phyloP scores from a whole-genome alignment of 53 echinoderm and acorn worm genomes.

The Holothuria leucospilota region DNA sequence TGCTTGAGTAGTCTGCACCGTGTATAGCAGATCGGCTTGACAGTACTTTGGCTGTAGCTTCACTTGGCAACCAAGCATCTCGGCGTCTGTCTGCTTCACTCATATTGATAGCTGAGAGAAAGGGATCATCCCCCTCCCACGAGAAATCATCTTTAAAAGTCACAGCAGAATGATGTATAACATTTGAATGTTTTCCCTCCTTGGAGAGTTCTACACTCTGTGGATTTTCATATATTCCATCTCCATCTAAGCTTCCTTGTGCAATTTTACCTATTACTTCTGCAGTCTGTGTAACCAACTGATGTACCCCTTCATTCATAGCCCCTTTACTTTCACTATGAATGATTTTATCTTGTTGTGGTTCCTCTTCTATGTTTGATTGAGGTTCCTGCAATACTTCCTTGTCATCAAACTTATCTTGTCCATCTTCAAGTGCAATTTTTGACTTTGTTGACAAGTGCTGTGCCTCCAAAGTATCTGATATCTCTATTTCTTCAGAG shows the following conservation, averaged over 20 bases:
- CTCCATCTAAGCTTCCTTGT: background rate
- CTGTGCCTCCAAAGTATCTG: too few relatives aligned
- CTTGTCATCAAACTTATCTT: too few relatives aligned
- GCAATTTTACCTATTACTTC: background rate
- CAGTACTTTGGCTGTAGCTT: slow-evolving; percentile 73
- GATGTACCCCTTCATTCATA: too few relatives aligned
- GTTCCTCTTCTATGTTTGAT: too few relatives aligned
- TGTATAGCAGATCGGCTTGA: slow-evolving; percentile 66
- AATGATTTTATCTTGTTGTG: too few relatives aligned
- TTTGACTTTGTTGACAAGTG: too few relatives aligned
- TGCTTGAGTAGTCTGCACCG: slow-evolving; percentile 82
- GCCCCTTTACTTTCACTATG: too few relatives aligned
- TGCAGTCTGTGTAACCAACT: background rate
- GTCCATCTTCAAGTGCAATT: too few relatives aligned
- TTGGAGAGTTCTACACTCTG: too few relatives aligned
- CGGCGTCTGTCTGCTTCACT: slow-evolving; percentile 87
- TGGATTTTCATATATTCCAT: background rate
- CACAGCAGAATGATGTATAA: background rate
- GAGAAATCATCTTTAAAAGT: background rate
- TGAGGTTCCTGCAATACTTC: too few relatives aligned
- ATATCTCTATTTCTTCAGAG: too few relatives aligned
- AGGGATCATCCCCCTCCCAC: slow-evolving; percentile 50
- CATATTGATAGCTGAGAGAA: slow-evolving; percentile 76
- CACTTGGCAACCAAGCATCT: slow-evolving; percentile 90
- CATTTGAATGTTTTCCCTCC: background rate